Evolutionary conservation across 1,140 invertebrate genomes (phyloP), one percentile per base, ranked within the genome.

Genomic region (Chironomus striatipennis): DNA sequence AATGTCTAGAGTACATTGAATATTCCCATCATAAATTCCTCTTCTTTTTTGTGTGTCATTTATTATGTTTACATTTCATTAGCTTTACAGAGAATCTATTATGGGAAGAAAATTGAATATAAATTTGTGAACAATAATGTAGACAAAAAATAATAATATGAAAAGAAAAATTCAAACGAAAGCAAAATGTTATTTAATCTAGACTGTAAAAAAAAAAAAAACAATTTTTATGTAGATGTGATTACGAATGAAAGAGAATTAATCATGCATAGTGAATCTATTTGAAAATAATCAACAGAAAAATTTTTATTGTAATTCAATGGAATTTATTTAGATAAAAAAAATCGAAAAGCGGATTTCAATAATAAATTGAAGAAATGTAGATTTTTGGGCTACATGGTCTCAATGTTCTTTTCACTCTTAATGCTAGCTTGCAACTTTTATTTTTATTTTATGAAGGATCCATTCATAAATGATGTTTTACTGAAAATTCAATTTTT

Each of bases 271-370:
- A 57, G 47, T 15, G n/a, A 57, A 57, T 57, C 12, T 57, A 57
- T 57, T 57, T n/a, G 47, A 57, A 57, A 57, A 57, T 57, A n/a
- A 57, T n/a, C 15, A 47, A 10, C 43, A 57, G n/a, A n/a, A 34
- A 57, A 5, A 57, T n/a, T 57, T 57, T 57, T 57, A 57, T 57
- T 57, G 47, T 34, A 34, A 34, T 34, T 34, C 5, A 34, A 2
- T 34, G 24, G 24, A 34, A 57, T 57, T 57, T 57, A 15, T 57
- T n/a, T n/a, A 15, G 15, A 57, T 1, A 57, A 10, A n/a, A n/a
- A 57, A 57, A 57, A 57, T 12, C 47, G 47, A 57, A 57, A 57
- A n/a, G 47, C 47, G 47, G 47, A 57, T 57, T 34, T 57, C 47
- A 57, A 57, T 57, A 57, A 57, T 12, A 57, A 57, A 34, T 34